These are phyloP conservation scores for Orgyia antiqua DNA, from an alignment of 2,888 invertebrate genomes.

Conservation along the genomic window DNA sequence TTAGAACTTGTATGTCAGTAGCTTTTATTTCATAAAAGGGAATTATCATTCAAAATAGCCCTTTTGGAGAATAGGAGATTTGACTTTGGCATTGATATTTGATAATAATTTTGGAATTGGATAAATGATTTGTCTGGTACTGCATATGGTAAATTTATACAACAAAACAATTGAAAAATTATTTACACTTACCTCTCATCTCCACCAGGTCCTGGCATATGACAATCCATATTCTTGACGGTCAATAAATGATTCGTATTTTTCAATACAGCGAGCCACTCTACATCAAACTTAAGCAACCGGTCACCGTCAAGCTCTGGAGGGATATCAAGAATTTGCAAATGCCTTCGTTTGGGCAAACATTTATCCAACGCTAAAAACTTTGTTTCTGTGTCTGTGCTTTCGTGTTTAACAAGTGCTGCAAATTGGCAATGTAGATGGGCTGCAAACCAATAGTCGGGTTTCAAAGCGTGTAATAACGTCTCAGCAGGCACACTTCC, in stretches of 20 bases:
- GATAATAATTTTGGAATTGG: no score
- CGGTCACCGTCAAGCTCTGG: slow-evolving; percentile 72
- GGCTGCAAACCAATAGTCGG: slow-evolving; percentile 97
- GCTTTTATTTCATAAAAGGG: no score
- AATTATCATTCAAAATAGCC: no score
- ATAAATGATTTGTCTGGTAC: no score
- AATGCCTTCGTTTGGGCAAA: slow-evolving; percentile 90
- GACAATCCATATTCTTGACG: slow-evolving; percentile 82
- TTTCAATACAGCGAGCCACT: slow-evolving; percentile 94
- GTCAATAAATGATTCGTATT: slow-evolving; percentile 93
- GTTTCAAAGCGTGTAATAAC: slow-evolving; percentile 87
- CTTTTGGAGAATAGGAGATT: no score
- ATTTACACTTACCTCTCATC: slow-evolving; percentile 76
- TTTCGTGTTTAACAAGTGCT: slow-evolving; percentile 88
- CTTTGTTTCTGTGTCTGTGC: slow-evolving; percentile 77
- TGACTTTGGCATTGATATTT: no score
- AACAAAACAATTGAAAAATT: neutral
- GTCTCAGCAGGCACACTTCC: slow-evolving; percentile 93
- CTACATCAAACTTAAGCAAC: slow-evolving; percentile 88
- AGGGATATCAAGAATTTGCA: slow-evolving; percentile 88
- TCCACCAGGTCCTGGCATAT: slow-evolving; percentile 89
- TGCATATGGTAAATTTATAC: no score
- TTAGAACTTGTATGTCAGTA: no score
- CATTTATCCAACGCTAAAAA: slow-evolving; percentile 98
- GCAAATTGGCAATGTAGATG: slow-evolving; percentile 98